Base-by-base conservation (phyloP, 2,797 vertebrate genomes). In the Acanthurus tractus region DNA sequence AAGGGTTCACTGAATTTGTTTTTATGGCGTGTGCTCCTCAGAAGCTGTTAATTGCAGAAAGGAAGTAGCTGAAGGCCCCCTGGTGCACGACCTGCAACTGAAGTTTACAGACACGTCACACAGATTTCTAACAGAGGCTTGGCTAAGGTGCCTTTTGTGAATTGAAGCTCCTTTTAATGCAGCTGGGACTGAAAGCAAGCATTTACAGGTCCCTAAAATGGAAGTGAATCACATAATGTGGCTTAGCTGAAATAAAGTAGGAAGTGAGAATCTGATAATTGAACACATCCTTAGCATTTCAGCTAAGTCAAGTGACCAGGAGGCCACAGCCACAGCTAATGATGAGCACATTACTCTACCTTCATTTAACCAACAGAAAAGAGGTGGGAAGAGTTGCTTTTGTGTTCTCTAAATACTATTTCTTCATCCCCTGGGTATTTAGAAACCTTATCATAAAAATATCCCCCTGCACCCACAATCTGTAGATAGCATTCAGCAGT, bases 391-490 rank as follows among this genome's bases (percentile, higher is more conserved):
- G 86, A 92, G 88, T 90, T 88, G 92, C 94, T 92, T 93, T 94
- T 94, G 90, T 93, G 87, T 92, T 93, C 89, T 84, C 88, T 94
- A 94, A 95, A 95, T 93, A 93, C 87, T 81, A 75, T 89, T 92
- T 93, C 90, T 92, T 94, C 90, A 93, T 94, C 92, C 89, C 85
- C 84, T 10, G 93, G 91, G 92, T 92, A 91, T 95, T 95, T 90
- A 89, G 89, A 91, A 93, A 91, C 92, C 94, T 95, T 95, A 95
- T 95, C 94, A 74, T 91, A 81, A 92, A 90, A 94, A 94, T 94
- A 95, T 94, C 92, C 94, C 85, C 80, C 89, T 88, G 92, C 89
- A 93, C 91, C 90, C 91, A 91, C 91, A 91, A 94, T 94, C 91
- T 91, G 86, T 20, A 94, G 94, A 95, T 93, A 95, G 91, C 88